Percentiles rank a stretch among this genome's conserved stretches.
Conservation (phyloP, 2,797 vertebrate species). For the Microtus californicus region DNA sequence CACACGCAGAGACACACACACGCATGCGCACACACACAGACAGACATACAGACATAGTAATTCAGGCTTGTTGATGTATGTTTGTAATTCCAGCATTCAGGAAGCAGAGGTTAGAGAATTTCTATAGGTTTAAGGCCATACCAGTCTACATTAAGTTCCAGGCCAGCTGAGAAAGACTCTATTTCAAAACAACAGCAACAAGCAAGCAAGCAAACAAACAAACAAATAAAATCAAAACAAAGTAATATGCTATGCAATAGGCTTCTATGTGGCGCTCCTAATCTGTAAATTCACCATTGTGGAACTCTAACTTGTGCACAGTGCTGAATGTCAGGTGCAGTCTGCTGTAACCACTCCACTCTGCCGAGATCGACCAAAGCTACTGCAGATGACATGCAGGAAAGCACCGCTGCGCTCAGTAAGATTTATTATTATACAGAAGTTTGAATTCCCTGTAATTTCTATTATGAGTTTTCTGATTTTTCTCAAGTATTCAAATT, state of each 20-base stretch:
- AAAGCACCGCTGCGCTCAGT: not conserved
- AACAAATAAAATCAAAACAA: not conserved
- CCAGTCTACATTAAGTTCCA: not conserved
- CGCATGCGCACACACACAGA: too few species aligned
- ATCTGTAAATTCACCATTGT: not conserved
- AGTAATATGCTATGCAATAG: not conserved
- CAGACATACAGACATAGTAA: too few species aligned
- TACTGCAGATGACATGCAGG: fast-evolving
- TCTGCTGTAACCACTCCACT: not conserved
- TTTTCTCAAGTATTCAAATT: constrained; percentile 13
- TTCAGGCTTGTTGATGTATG: not conserved
- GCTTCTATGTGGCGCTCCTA: not conserved
- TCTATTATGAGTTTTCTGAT: not conserved
- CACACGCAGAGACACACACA: too few species aligned
- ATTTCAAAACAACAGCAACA: not conserved
- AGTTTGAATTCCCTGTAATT: not conserved
- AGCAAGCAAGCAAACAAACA: not conserved
- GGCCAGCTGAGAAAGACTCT: not conserved
- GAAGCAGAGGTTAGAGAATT: not conserved
- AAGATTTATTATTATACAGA: not conserved
- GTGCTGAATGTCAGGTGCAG: fast-evolving
- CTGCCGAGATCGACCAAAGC: not conserved
- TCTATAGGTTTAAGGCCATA: not conserved
- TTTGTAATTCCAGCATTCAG: not conserved
- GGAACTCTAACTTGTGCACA: not conserved